A percentile compares a stretch with the other conserved stretches of the same genome.
Evolutionary conservation across 2,888 invertebrate genomes (phyloP).

Genomic region (Amblyteles armatorius): DNA sequence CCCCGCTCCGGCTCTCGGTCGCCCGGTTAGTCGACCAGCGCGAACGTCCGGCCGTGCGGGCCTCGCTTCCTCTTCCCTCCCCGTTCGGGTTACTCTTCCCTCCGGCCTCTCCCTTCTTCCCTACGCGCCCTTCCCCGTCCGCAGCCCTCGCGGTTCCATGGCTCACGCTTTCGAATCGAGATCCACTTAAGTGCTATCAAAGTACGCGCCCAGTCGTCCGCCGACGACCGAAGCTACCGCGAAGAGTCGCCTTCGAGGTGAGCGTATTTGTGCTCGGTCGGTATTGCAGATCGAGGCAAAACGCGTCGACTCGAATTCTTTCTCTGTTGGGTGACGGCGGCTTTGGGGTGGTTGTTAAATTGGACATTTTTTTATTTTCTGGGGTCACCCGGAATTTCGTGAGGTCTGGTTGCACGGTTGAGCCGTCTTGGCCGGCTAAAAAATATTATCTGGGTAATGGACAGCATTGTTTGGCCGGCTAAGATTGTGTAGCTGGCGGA

Average conservation of each 20-base stretch:
- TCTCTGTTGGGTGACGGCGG: too few relatives aligned
- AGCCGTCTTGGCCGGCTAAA: too few relatives aligned
- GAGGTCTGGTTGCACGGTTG: too few relatives aligned
- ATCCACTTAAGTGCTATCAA: constrained; percentile 59
- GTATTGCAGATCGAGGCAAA: too few relatives aligned
- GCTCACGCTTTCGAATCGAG: constrained; percentile 62
- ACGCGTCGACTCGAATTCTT: too few relatives aligned
- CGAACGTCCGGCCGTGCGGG: constrained; percentile 21
- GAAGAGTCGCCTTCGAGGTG: not conserved
- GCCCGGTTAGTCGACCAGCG: constrained; percentile 37
- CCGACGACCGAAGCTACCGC: not conserved
- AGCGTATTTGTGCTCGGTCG: not conserved
- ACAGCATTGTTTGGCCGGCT: too few relatives aligned
- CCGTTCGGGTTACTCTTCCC: constrained; percentile 12
- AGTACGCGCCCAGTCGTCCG: constrained; percentile 42
- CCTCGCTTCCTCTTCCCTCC: constrained; percentile 52
- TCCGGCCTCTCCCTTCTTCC: constrained; percentile 11
- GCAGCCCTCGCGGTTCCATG: constrained; percentile 35
- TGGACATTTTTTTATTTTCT: too few relatives aligned
- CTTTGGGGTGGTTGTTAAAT: too few relatives aligned
- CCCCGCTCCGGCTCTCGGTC: too few relatives aligned
- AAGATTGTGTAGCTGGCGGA: too few relatives aligned
- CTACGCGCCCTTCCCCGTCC: not conserved
- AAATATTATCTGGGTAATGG: too few relatives aligned
- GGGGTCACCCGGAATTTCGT: too few relatives aligned